These are phyloP conservation scores for Sebastes oblongus DNA, from an alignment of 2,797 vertebrate species.

Conservation along the genomic window DNA sequence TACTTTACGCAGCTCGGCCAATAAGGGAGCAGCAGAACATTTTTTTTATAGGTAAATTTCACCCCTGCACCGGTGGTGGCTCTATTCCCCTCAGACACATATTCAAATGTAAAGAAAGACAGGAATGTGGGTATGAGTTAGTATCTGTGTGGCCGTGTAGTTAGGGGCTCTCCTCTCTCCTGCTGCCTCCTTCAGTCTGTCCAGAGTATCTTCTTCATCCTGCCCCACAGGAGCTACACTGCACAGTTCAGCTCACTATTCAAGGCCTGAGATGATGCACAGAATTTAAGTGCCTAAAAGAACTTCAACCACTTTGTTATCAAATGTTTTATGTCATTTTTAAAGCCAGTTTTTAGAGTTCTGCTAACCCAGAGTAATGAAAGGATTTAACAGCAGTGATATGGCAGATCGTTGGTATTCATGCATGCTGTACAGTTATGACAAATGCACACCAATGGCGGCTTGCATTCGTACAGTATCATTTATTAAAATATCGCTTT, in stretches of 20 bases:
- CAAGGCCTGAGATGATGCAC: neutral
- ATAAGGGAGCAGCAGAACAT: slow-evolving; percentile 14
- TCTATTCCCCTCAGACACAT: neutral
- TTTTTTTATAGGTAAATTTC: neutral
- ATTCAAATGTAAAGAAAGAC: slow-evolving; percentile 1
- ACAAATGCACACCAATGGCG: neutral
- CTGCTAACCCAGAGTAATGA: neutral
- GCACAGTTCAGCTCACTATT: neutral
- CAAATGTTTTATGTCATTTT: neutral
- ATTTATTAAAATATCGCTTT: neutral
- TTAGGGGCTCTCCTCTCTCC: neutral
- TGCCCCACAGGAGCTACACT: neutral
- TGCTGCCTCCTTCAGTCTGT: neutral
- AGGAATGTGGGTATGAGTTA: slow-evolving; percentile 3
- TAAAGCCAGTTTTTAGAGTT: neutral
- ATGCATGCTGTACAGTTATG: neutral
- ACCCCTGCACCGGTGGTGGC: neutral
- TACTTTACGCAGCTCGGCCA: slow-evolving; percentile 3
- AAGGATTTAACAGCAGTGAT: no score
- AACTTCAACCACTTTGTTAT: no score
- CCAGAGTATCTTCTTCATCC: neutral
- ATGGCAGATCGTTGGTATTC: neutral
- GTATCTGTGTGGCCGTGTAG: neutral
- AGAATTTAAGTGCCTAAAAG: neutral
- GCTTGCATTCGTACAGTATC: neutral